phyloP scores from a whole-genome alignment of 2,113 vertebrate species.

The Myiozetetes cayanensis region DNA sequence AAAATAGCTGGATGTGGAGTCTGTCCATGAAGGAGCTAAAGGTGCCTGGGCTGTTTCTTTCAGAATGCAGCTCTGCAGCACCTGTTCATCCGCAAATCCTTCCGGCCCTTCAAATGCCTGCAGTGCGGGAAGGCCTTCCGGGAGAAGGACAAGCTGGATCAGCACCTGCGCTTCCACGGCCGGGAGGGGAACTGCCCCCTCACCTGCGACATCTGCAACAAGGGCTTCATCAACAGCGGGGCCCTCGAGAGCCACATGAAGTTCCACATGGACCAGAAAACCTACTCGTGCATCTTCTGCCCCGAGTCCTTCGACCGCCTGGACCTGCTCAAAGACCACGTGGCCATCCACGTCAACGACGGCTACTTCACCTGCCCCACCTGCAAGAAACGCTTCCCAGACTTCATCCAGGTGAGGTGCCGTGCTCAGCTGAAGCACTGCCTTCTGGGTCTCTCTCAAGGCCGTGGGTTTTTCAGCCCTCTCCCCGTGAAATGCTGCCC shows the following conservation, averaged over 20 bases:
- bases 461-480: background rate
- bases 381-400: slow-evolving; percentile 94
- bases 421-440: background rate
- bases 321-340: slow-evolving; percentile 92
- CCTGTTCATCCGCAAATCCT: slow-evolving; percentile 94
- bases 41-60: slow-evolving; percentile 14
- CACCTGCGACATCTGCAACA: slow-evolving; percentile 93
- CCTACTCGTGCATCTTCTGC: slow-evolving; percentile 93
- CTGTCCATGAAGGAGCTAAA: accelerated
- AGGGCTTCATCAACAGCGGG: slow-evolving; percentile 87
- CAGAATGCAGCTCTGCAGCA: slow-evolving; percentile 98
- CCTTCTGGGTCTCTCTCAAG: background rate
- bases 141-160: slow-evolving; percentile 95
- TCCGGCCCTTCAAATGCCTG: slow-evolving; percentile 93
- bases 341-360: slow-evolving; percentile 85
- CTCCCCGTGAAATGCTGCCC: background rate
- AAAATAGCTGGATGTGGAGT: background rate
- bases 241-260: slow-evolving; percentile 92
- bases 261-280: slow-evolving; percentile 91
- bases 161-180: slow-evolving; percentile 91
- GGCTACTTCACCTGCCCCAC: slow-evolving; percentile 93
- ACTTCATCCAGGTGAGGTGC: slow-evolving; percentile 92
- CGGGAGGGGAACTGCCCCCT: slow-evolving; percentile 87
- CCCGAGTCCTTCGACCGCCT: slow-evolving; percentile 89
- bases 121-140: slow-evolving; percentile 97